phyloP scores from a whole-genome alignment of 2,888 invertebrate species.

The Zaprionus obscuricornis region DNA sequence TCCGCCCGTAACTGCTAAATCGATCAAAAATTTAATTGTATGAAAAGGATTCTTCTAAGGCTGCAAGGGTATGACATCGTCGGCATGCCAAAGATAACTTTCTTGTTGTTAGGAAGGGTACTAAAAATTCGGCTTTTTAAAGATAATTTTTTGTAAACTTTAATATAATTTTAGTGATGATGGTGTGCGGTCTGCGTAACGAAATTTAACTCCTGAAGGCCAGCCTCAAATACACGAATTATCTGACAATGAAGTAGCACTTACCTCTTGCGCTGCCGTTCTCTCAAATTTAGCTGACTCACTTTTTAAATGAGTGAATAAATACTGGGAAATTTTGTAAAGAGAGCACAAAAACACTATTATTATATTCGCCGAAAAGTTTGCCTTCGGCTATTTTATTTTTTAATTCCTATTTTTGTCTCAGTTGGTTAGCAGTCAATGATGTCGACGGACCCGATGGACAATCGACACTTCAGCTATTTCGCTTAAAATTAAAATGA shows the following conservation, averaged over 20 bases:
- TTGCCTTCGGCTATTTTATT: conserved; percentile 17
- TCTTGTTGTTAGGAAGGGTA: no score
- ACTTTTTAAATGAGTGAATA: conserved; percentile 32
- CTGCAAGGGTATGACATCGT: no score
- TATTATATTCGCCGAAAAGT: conserved; percentile 42
- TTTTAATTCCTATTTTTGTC: conserved; percentile 62
- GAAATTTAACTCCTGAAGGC: conserved; percentile 11
- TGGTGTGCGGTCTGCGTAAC: no score
- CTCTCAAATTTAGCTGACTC: conserved; percentile 13
- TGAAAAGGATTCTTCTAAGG: no score
- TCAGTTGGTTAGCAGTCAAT: conserved; percentile 74
- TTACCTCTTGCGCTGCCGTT: background rate
- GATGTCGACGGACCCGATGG: conserved; percentile 38
- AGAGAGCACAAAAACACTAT: conserved; percentile 9
- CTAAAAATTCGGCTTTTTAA: no score
- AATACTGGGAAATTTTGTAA: conserved; percentile 60
- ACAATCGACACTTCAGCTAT: no score
- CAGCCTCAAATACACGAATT: conserved; percentile 15
- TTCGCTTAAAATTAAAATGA: conserved; percentile 38
- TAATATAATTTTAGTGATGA: no score
- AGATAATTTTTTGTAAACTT: no score
- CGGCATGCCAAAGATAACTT: no score
- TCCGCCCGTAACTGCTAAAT: no score
- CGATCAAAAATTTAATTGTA: no score
- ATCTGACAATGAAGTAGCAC: conserved; percentile 9